Evolutionary conservation across 1,140 invertebrate genomes (phyloP), one percentile per base, ranked within the genome.

Genomic region (Zaprionus ghesquierei): DNA sequence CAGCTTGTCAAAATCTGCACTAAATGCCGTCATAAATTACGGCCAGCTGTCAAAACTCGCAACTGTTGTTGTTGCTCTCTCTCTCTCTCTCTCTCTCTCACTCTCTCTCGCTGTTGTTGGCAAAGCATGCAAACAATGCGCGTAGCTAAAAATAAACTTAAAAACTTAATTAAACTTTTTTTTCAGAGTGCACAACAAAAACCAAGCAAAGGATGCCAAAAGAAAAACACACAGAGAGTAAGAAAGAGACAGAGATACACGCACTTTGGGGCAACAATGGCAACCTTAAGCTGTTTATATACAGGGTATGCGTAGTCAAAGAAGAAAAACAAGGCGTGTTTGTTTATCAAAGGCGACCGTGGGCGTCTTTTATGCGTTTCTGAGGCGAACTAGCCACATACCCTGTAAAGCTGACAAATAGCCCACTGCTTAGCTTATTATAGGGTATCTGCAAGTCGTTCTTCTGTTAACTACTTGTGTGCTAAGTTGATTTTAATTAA

Each of bases 1-100:
- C 31, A 54, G 25, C 62, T 50, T 64, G 59, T 62, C 50, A 75
- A 77, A 87, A 86, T 81, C 63, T 87, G 75, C 75, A 81, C 78
- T 87, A 85, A 85, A 85, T 81, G 64, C 78, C 63, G 49, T 81
- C 85, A 87, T 85, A 85, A 85, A 75, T 85, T 78, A 85, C 75
- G 71, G 68, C 55, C 82, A 72, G 60, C 75, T 81, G 81, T 78
- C 81, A 86, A 75, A 75, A 86, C 49, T 77, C 63, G 68, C 66
- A 79, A 74, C 59, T 75, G 55, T 27, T 79, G 58, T 44, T 73
- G 60, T 22, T 44, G 12, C 46, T 68, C 15, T 31, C 31, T 15
- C 22, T 22, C 13, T 25, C 5, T 51, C 23, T 51, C 49, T 22
- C 9, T n/a, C 18, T 9, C 12, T n/a, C 13, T n/a, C 8, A 5